phyloP scores from a whole-genome alignment of 92 coral and sea anemone genomes.

The Pocillopora meandrina region DNA sequence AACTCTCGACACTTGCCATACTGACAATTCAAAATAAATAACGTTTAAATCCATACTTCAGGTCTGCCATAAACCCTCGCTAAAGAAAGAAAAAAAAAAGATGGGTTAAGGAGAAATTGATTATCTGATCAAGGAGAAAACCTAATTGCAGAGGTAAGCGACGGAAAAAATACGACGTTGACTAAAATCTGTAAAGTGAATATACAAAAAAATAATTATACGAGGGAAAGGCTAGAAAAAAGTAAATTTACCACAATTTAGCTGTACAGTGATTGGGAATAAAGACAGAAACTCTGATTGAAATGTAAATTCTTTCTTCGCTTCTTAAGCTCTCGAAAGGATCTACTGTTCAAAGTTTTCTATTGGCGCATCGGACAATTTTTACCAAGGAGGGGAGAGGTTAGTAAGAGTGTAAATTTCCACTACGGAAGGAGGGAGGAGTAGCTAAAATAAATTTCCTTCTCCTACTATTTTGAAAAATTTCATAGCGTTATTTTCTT shows the following conservation, averaged over 20 bases:
- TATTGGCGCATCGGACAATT: slow-evolving; percentile 21
- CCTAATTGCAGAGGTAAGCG: not conserved
- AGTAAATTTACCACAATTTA: not conserved
- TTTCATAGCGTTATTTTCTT: no score
- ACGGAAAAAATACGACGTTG: no score
- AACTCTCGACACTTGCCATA: slow-evolving; percentile 30
- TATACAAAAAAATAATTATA: not conserved
- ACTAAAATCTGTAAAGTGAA: not conserved
- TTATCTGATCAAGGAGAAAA: not conserved
- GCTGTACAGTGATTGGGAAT: not conserved
- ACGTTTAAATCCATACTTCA: slow-evolving; percentile 22
- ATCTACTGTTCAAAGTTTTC: slow-evolving; percentile 18
- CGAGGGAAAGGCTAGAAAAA: no score
- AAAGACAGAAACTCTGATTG: not conserved
- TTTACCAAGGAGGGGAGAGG: not conserved
- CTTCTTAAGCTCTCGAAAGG: not conserved
- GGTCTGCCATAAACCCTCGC: slow-evolving; percentile 22
- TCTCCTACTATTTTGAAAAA: no score
- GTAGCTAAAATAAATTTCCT: no score
- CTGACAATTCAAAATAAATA: not conserved
- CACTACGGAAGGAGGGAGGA: not conserved
- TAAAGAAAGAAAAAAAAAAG: slow-evolving; percentile 5
- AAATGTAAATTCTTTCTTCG: slow-evolving; percentile 4
- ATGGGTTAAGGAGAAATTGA: not conserved
- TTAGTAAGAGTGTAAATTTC: not conserved